Evolutionary conservation across 2,888 invertebrate genomes (phyloP).

Genomic region (Spodoptera littoralis): DNA sequence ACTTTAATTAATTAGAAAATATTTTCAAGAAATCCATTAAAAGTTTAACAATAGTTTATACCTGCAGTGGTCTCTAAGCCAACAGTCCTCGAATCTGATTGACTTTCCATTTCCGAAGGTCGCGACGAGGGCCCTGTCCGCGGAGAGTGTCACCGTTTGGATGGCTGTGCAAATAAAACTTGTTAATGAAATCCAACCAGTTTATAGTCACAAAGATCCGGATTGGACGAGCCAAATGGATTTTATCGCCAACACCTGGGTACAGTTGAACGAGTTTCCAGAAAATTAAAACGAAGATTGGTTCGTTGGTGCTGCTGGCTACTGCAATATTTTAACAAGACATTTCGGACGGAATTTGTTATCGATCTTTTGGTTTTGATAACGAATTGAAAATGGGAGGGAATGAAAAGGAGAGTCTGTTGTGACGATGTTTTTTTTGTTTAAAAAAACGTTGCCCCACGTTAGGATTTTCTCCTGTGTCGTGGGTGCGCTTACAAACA

Average conservation of each 20-base stretch:
- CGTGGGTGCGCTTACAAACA: no score
- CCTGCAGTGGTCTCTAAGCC: slow-evolving; percentile 90
- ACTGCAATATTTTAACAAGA: no score
- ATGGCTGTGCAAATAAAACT: slow-evolving; percentile 55
- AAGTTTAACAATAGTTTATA: slow-evolving; percentile 55
- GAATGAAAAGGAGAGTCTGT: no score
- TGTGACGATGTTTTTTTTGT: no score
- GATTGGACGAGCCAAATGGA: slow-evolving; percentile 22
- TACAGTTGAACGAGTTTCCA: neutral
- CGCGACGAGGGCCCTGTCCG: slow-evolving; percentile 64
- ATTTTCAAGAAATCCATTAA: neutral
- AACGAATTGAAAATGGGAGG: no score
- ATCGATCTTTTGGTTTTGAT: no score
- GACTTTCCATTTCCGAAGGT: slow-evolving; percentile 65
- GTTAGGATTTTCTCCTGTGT: no score
- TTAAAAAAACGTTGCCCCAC: no score
- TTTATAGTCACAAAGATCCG: slow-evolving; percentile 13
- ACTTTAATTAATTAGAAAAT: no score
- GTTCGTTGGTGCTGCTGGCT: no score
- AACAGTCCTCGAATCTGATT: slow-evolving; percentile 80
- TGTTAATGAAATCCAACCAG: slow-evolving; percentile 35
- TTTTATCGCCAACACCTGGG: slow-evolving; percentile 10
- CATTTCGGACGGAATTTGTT: no score
- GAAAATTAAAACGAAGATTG: slow-evolving; percentile 1
- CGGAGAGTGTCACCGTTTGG: slow-evolving; percentile 42